Percentiles rank a stretch among this genome's conserved stretches.
Evolutionary conservation across 2,113 vertebrate genomes (phyloP).

Genomic region (Micronisus gabar): DNA sequence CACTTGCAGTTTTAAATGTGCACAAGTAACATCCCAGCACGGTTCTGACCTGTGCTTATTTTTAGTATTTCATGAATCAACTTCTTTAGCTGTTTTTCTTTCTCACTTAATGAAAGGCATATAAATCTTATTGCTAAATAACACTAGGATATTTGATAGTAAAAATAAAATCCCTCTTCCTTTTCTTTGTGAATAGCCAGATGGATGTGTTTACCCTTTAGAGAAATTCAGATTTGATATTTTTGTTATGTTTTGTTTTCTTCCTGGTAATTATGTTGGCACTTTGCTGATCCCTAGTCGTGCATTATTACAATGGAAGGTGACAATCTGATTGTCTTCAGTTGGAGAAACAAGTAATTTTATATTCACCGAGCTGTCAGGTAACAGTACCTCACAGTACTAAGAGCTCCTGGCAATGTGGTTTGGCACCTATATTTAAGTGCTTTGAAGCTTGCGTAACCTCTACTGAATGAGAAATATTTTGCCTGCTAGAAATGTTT

Average conservation of each 20-base stretch:
- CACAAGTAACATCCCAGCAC: not conserved
- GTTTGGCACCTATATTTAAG: conserved; percentile 88
- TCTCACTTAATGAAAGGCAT: conserved; percentile 39
- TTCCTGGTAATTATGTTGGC: conserved; percentile 75
- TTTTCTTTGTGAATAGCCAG: conserved; percentile 13
- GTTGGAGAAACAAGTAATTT: conserved; percentile 89
- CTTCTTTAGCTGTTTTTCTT: conserved; percentile 47
- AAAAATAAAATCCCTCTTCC: conserved; percentile 37
- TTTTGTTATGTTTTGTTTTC: conserved; percentile 74
- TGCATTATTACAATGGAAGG: conserved; percentile 88
- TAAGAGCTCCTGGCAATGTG: conserved; percentile 85
- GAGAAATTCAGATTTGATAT: conserved; percentile 67
- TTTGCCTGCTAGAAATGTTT: conserved; percentile 70
- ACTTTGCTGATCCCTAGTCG: conserved; percentile 81
- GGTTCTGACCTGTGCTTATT: conserved; percentile 30
- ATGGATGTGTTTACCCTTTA: conserved; percentile 68
- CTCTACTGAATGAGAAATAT: conserved; percentile 72
- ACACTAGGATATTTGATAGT: conserved; percentile 25
- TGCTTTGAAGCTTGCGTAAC: conserved; percentile 77
- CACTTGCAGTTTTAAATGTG: not conserved
- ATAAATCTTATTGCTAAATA: conserved; percentile 61
- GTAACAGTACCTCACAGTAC: conserved; percentile 87
- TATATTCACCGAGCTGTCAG: conserved; percentile 90
- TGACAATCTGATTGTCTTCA: conserved; percentile 96
- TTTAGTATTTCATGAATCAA: conserved; percentile 25